These are phyloP conservation scores for Anniella stebbinsi DNA, from an alignment of 2,797 vertebrate species.

Conservation along the genomic window DNA sequence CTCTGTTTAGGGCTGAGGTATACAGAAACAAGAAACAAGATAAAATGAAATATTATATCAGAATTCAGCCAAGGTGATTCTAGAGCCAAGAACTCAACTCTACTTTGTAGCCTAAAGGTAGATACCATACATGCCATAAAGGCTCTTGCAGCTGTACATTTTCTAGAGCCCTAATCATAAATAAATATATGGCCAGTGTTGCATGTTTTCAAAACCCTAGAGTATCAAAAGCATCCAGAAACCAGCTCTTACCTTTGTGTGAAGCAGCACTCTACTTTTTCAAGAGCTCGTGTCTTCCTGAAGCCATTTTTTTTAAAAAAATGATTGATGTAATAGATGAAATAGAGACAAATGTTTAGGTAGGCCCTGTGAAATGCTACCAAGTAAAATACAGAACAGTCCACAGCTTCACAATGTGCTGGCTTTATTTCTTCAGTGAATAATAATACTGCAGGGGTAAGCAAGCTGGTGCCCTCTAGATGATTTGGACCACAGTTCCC, in stretches of 20 bases:
- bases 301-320: conserved; percentile 46
- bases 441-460: conserved; percentile 17
- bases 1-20: background rate
- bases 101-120: background rate
- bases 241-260: conserved; percentile 34
- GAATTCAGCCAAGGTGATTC: background rate
- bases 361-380: conserved; percentile 65
- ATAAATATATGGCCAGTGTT: conserved; percentile 44
- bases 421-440: conserved; percentile 32
- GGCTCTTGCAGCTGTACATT: background rate
- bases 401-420: conserved; percentile 39
- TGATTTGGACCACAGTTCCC: too few species aligned
- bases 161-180: background rate
- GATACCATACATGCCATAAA: background rate
- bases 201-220: conserved; percentile 32
- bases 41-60: background rate
- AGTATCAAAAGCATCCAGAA: conserved; percentile 26
- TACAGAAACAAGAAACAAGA: background rate
- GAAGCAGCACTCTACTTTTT: conserved; percentile 56
- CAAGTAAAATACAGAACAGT: conserved; percentile 70
- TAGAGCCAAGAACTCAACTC: background rate
- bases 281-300: conserved; percentile 45
- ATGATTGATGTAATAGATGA: conserved; percentile 71
- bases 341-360: conserved; percentile 56
- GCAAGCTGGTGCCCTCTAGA: too few species aligned